phyloP scores from a whole-genome alignment of 2,797 vertebrate species.

The Chaunax sp. region DNA sequence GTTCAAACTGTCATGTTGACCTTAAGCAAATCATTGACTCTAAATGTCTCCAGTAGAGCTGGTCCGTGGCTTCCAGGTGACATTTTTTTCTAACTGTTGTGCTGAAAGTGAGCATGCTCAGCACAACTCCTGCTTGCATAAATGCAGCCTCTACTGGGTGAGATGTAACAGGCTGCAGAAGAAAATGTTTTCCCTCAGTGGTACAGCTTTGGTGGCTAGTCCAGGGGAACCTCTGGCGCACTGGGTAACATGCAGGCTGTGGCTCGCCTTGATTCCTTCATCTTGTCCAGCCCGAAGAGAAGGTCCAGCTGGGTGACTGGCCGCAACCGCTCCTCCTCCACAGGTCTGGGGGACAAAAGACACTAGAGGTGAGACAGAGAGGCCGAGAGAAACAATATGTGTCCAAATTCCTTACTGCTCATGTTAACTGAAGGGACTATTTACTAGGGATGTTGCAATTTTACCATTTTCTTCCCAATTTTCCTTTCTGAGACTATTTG shows the following conservation, averaged over 20 bases:
- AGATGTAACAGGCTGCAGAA: background rate
- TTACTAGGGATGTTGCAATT: too few species aligned
- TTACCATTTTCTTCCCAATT: too few species aligned
- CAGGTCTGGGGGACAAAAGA: slow-evolving; percentile 55
- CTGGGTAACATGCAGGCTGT: slow-evolving; percentile 52
- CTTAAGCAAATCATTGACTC: background rate
- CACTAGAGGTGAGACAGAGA: slow-evolving; percentile 8
- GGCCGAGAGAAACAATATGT: too few species aligned
- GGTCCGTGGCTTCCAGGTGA: slow-evolving; percentile 1
- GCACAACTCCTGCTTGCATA: slow-evolving; percentile 20
- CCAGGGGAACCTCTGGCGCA: slow-evolving; percentile 76
- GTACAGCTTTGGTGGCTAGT: slow-evolving; percentile 59
- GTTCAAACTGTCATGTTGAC: background rate
- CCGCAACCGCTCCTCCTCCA: slow-evolving; percentile 78
- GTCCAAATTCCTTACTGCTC: too few species aligned
- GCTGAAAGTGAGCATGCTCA: slow-evolving; percentile 46
- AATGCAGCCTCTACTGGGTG: slow-evolving; percentile 12
- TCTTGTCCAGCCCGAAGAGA: slow-evolving; percentile 86
- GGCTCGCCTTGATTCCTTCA: slow-evolving; percentile 84
- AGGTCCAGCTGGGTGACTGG: slow-evolving; percentile 87
- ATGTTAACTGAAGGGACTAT: too few species aligned
- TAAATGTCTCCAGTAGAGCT: background rate
- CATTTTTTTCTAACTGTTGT: slow-evolving; percentile 15
- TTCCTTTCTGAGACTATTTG: too few species aligned
- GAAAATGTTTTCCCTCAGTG: background rate